Evolutionary conservation across 2,888 invertebrate species (phyloP).

Genomic region (Agapostemon virescens): DNA sequence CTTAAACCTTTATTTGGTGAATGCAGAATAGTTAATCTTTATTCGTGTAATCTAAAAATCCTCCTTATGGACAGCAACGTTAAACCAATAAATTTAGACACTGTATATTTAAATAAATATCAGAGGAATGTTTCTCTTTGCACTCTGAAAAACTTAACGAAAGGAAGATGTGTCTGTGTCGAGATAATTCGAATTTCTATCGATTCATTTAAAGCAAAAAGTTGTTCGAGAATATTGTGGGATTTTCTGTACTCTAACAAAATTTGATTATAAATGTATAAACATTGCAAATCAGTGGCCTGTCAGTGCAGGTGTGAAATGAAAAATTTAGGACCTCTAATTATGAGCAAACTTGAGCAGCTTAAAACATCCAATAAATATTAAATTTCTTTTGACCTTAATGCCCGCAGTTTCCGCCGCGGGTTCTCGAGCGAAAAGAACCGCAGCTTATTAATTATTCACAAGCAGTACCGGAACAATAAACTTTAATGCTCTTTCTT

Average conservation of each 20-base stretch:
- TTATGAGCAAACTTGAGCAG: neutral
- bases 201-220: neutral
- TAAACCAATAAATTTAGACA: neutral
- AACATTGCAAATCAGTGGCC: neutral
- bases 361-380: conserved; percentile 9
- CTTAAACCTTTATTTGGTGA: too few species aligned
- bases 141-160: too few species aligned
- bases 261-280: neutral
- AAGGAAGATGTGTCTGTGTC: too few species aligned
- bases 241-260: neutral
- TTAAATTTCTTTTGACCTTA: conserved; percentile 11
- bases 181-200: neutral
- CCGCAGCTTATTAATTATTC: conserved; percentile 19
- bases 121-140: too few species aligned
- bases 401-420: neutral
- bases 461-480: conserved; percentile 10
- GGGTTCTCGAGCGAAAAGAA: conserved; percentile 1
- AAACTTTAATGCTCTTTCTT: conserved; percentile 21
- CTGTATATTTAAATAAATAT: too few species aligned
- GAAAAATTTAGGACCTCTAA: neutral
- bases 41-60: neutral
- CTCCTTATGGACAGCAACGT: neutral
- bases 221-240: neutral
- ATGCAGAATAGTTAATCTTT: too few species aligned
- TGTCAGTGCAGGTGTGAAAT: neutral